A percentile compares a stretch with the other conserved stretches of the same genome.
phyloP scores from a whole-genome alignment of 2,113 vertebrate genomes.

The Smithornis capensis region DNA sequence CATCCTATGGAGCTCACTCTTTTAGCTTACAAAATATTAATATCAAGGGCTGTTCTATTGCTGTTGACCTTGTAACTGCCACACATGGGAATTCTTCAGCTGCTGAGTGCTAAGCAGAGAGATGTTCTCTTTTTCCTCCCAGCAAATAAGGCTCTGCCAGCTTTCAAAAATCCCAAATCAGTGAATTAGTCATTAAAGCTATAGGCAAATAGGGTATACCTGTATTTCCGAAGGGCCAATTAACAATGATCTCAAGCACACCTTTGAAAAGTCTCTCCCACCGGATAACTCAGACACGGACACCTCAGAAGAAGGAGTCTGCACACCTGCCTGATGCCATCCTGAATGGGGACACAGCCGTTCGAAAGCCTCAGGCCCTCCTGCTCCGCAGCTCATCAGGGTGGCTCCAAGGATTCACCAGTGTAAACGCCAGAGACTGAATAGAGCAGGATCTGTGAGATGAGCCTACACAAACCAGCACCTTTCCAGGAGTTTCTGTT shows the following conservation, averaged over 20 bases:
- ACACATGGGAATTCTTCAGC: background rate
- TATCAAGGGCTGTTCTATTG: background rate
- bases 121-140: background rate
- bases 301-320: background rate
- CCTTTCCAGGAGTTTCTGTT: background rate
- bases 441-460: background rate
- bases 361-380: background rate
- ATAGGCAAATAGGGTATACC: background rate
- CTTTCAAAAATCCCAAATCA: background rate
- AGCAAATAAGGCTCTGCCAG: background rate
- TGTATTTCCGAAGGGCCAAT: background rate
- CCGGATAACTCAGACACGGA: background rate
- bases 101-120: background rate
- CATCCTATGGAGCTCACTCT: background rate
- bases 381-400: background rate
- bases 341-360: background rate
- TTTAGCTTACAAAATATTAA: background rate
- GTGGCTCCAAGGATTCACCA: background rate
- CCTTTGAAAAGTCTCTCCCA: background rate
- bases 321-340: background rate
- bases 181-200: background rate
- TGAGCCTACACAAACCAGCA: background rate
- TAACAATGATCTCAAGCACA: background rate
- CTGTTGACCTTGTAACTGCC: background rate
- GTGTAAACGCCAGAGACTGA: accelerated